Evolutionary conservation across 2,888 invertebrate genomes (phyloP).

Genomic region (Nomada ruficornis): DNA sequence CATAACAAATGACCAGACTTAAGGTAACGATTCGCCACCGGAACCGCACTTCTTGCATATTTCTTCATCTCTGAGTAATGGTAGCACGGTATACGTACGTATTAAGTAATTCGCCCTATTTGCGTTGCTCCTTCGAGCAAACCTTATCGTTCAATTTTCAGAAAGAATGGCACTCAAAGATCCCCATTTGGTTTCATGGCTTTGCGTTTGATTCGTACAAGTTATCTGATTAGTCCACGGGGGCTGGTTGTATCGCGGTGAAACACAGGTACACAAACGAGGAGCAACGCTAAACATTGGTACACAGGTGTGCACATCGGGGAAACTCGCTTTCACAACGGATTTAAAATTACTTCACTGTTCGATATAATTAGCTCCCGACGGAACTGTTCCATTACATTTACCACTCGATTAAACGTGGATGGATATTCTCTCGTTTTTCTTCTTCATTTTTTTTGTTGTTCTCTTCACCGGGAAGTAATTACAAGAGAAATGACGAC

Average conservation of each 20-base stretch:
- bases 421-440: slow-evolving; percentile 15
- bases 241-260: not conserved
- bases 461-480: slow-evolving; percentile 8
- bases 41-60: slow-evolving; percentile 10
- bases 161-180: not conserved
- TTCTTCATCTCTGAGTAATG: slow-evolving; percentile 9
- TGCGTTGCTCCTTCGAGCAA: not conserved
- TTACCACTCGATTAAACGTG: slow-evolving; percentile 11
- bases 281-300: slow-evolving; percentile 12
- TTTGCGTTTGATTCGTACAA: not conserved
- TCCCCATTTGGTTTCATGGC: not conserved
- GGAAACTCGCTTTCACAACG: slow-evolving; percentile 31
- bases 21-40: slow-evolving; percentile 12
- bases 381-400: slow-evolving; percentile 30
- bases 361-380: slow-evolving; percentile 38
- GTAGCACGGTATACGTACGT: slow-evolving; percentile 28
- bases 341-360: slow-evolving; percentile 32
- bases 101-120: slow-evolving; percentile 60
- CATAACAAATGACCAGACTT: slow-evolving; percentile 12
- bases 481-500: slow-evolving; percentile 24
- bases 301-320: not conserved
- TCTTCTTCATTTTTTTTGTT: too few relatives aligned
- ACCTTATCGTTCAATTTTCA: slow-evolving; percentile 2
- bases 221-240: too few relatives aligned
- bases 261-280: slow-evolving; percentile 7